A percentile compares a stretch with the other conserved stretches of the same genome.
Conservation (phyloP, 92 coral and sea anemone species). For the Zoanthus sansibaricus region DNA sequence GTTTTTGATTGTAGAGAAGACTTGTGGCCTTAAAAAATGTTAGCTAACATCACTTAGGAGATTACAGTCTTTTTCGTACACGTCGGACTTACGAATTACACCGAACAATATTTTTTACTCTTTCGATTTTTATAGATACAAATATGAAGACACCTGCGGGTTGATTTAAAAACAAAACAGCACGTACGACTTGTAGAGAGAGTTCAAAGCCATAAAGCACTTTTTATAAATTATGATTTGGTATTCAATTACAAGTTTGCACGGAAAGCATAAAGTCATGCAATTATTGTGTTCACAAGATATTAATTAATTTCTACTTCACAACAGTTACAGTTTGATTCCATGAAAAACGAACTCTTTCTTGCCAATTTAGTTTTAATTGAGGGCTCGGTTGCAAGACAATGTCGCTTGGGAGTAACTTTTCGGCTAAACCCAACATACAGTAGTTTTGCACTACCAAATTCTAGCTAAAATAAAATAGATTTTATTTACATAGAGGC, state of each 20-base stretch:
- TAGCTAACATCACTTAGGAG: too few species aligned
- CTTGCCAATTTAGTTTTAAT: not conserved
- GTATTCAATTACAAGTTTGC: conserved; percentile 30
- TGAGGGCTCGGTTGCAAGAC: not conserved
- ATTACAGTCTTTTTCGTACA: too few species aligned
- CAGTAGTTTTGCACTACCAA: not conserved
- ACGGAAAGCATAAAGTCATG: conserved; percentile 1
- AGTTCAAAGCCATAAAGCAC: conserved; percentile 24
- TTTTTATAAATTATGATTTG: conserved; percentile 12
- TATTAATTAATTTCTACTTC: conserved; percentile 25
- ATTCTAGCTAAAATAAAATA: conserved; percentile 6
- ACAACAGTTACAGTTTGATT: not conserved
- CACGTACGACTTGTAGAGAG: conserved; percentile 12
- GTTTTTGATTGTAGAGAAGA: too few species aligned
- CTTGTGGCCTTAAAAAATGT: too few species aligned
- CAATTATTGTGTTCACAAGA: not conserved
- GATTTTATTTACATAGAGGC: conserved; percentile 16
- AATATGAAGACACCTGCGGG: conserved; percentile 23
- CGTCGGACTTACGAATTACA: not conserved
- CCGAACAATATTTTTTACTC: not conserved
- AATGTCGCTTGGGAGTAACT: not conserved
- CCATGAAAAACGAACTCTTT: too few species aligned
- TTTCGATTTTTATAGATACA: not conserved
- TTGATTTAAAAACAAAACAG: conserved; percentile 21
- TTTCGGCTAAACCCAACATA: not conserved